These are phyloP conservation scores for Gymnocypris eckloni DNA, from an alignment of 2,797 vertebrate genomes.

Conservation along the genomic window DNA sequence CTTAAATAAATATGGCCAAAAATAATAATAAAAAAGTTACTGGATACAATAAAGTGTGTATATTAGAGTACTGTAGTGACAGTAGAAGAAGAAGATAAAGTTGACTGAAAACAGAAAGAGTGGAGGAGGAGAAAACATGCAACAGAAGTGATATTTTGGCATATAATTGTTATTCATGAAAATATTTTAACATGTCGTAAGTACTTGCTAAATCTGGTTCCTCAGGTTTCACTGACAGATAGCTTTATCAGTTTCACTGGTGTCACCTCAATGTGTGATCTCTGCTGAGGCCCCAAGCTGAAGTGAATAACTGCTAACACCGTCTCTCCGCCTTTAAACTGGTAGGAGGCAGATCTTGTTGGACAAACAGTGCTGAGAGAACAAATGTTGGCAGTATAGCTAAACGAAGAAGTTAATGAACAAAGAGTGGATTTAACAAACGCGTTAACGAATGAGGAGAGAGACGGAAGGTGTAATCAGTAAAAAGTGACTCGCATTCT, in stretches of 20 bases:
- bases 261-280: slow-evolving; percentile 47
- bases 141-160: slow-evolving; percentile 27
- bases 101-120: not conserved
- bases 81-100: not conserved
- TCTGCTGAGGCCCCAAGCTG: slow-evolving; percentile 21
- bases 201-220: slow-evolving; percentile 50
- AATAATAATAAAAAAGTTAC: not conserved
- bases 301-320: slow-evolving; percentile 37
- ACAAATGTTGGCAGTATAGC: slow-evolving; percentile 41
- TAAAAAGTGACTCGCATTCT: slow-evolving; percentile 64
- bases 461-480: slow-evolving; percentile 71
- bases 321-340: slow-evolving; percentile 14
- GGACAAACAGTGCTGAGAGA: slow-evolving; percentile 55
- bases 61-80: not conserved
- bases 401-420: slow-evolving; percentile 46
- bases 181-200: slow-evolving; percentile 52
- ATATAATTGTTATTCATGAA: slow-evolving; percentile 52
- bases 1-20: not conserved
- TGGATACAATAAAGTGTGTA: not conserved
- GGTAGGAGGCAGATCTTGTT: slow-evolving; percentile 50
- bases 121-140: slow-evolving; percentile 17
- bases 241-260: slow-evolving; percentile 48
- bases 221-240: slow-evolving; percentile 42
- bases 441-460: slow-evolving; percentile 44
- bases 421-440: slow-evolving; percentile 42